These are phyloP conservation scores for Drosophila miranda DNA, from an alignment of 1,140 invertebrate genomes.

Conservation along the genomic window DNA sequence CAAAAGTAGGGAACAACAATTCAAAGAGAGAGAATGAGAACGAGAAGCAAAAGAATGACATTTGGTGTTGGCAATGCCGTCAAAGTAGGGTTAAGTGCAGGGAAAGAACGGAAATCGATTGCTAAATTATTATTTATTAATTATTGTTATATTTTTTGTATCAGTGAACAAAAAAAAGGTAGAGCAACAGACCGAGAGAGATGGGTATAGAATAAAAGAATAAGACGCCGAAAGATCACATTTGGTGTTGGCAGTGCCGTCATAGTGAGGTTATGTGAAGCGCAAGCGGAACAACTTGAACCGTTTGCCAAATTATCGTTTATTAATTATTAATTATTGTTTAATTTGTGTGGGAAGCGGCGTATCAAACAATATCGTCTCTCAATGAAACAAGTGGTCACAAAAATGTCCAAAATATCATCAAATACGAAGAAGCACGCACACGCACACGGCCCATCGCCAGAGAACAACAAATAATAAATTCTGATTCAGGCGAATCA, in stretches of 20 bases:
- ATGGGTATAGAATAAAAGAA: neutral
- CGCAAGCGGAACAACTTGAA: neutral
- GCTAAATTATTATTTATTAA: too few species aligned
- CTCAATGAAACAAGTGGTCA: constrained; percentile 9
- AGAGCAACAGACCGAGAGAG: too few species aligned
- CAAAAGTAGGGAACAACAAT: constrained; percentile 9
- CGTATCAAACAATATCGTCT: constrained; percentile 32
- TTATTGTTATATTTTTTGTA: constrained; percentile 67
- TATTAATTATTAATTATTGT: constrained; percentile 79
- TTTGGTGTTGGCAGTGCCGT: neutral
- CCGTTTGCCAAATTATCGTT: constrained; percentile 59
- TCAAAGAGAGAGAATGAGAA: neutral
- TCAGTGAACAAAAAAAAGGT: too few species aligned
- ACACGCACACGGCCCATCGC: constrained; percentile 9
- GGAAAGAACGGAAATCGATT: too few species aligned
- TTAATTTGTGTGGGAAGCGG: constrained; percentile 79
- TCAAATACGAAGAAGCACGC: neutral
- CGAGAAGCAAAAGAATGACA: neutral
- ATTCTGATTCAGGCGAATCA: constrained; percentile 45
- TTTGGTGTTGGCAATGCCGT: too few species aligned
- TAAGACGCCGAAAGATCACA: neutral
- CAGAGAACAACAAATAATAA: constrained; percentile 67
- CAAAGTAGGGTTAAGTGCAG: too few species aligned
- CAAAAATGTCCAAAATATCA: neutral
- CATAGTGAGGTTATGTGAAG: neutral